phyloP scores from a whole-genome alignment of 1,140 invertebrate genomes.

The Brachystomella parvula region DNA sequence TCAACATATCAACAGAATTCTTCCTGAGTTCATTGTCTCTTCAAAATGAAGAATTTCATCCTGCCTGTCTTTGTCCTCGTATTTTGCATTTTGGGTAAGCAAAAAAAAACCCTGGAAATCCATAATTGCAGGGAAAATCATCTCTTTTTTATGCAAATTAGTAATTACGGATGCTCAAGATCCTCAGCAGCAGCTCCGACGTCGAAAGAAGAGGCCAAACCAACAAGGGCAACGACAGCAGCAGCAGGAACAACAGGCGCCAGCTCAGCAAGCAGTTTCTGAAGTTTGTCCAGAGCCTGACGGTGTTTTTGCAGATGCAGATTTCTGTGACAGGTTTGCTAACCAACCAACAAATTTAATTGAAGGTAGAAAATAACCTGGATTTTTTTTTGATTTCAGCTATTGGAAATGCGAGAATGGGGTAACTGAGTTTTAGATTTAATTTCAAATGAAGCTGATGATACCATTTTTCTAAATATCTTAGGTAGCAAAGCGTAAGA shows the following conservation, averaged over 20 bases:
- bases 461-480: neutral
- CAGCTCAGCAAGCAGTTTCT: neutral
- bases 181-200: neutral
- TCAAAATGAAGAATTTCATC: neutral
- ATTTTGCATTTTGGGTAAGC: neutral
- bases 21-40: no score
- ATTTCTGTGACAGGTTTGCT: constrained; percentile 86
- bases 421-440: constrained; percentile 39
- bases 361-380: no score
- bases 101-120: no score
- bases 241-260: neutral
- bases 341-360: no score
- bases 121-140: no score
- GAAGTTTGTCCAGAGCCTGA: constrained; percentile 67
- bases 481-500: constrained; percentile 56
- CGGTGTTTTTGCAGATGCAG: constrained; percentile 73
- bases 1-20: neutral
- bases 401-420: constrained; percentile 70
- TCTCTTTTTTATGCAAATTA: no score
- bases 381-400: no score
- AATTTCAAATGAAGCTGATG: no score
- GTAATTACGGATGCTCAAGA: neutral
- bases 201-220: neutral
- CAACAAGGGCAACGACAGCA: neutral
- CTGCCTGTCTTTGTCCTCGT: neutral